Conservation (phyloP, 1,140 invertebrate species). For the Aphis craccivora region DNA sequence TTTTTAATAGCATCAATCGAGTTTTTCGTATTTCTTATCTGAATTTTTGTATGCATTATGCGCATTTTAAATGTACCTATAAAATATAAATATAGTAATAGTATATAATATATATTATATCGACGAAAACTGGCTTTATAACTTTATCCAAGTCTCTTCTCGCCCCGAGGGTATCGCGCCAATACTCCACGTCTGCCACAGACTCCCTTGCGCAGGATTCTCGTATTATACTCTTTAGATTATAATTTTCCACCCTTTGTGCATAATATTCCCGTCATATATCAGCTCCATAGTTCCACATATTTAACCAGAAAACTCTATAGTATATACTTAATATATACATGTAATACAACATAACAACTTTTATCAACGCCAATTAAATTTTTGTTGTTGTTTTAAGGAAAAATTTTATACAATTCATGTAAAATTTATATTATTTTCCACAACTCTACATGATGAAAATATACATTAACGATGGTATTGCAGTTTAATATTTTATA, state of each 20-base stretch:
- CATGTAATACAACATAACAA: not conserved
- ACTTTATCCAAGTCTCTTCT: not conserved
- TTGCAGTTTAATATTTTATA: not conserved
- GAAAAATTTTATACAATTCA: not conserved
- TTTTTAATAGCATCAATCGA: not conserved
- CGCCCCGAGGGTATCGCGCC: not conserved
- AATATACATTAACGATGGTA: not conserved
- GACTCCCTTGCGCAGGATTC: not conserved
- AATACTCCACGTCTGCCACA: not conserved
- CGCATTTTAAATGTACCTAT: not conserved
- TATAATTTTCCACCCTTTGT: constrained; percentile 11
- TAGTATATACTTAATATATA: not conserved
- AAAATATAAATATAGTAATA: not conserved
- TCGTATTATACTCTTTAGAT: too few species aligned
- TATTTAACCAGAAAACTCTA: not conserved
- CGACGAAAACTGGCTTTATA: constrained; percentile 1
- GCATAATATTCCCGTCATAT: not conserved
- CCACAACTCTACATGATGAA: not conserved
- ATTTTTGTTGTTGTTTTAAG: not conserved
- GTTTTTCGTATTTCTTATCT: not conserved
- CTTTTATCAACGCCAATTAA: not conserved
- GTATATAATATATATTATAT: not conserved
- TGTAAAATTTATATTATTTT: not conserved
- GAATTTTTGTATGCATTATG: not conserved
- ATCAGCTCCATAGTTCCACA: not conserved